Conservation (phyloP, 2,888 invertebrate genomes). For the Rhagium mordax region DNA sequence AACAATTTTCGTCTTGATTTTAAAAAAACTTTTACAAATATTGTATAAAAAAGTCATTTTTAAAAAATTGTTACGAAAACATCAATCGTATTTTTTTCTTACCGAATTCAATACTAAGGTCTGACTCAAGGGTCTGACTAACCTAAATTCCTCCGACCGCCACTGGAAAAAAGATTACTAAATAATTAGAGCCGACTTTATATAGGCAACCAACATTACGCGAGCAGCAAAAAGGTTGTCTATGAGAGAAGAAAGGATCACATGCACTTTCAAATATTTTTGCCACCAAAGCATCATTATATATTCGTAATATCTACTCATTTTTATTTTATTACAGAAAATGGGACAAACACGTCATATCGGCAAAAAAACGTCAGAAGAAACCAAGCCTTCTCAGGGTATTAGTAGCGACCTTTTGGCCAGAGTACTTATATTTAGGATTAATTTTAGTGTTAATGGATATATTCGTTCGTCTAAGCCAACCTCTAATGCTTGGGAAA, state of each 20-base stretch:
- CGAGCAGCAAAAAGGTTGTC: neutral
- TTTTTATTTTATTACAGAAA: constrained; percentile 71
- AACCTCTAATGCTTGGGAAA: constrained; percentile 78
- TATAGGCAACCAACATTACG: neutral
- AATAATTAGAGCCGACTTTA: no score
- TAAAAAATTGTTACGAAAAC: no score
- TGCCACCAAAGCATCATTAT: no score
- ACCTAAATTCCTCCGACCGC: no score
- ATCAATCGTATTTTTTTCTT: no score
- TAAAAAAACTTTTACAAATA: no score
- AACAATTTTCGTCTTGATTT: no score
- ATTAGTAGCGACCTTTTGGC: constrained; percentile 79
- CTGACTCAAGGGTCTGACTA: no score
- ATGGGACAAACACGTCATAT: constrained; percentile 78
- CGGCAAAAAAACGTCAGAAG: constrained; percentile 73
- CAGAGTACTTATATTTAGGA: constrained; percentile 77
- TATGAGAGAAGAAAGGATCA: neutral
- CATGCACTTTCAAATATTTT: no score
- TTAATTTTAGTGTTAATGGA: constrained; percentile 76
- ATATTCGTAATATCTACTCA: neutral
- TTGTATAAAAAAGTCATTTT: no score
- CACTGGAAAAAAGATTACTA: no score
- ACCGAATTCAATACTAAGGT: no score
- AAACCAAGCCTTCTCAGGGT: constrained; percentile 78
- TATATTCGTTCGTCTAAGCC: constrained; percentile 75